Evolutionary conservation across 2,113 vertebrate genomes (phyloP), one percentile per base, ranked within the genome.

Genomic region (Chamaetylas fuelleborni): DNA sequence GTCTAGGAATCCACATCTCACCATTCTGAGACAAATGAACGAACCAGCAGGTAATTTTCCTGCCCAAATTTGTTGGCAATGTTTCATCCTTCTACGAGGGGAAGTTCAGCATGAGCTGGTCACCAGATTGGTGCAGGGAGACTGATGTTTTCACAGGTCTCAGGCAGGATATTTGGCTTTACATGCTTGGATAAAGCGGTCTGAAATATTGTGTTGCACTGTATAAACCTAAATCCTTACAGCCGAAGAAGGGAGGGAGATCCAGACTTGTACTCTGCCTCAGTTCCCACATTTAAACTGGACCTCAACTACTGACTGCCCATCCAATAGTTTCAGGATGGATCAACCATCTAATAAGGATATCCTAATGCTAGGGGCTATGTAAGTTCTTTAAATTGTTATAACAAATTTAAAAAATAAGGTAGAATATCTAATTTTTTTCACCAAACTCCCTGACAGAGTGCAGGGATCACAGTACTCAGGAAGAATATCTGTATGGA

Each of bases 11-110:
- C 33, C 42, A 4, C 38, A 53, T 66, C 36, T 85, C 42, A 14
- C 24, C 40, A 6, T 64, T 91, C 43, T 54, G 43, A 78, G 42
- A 38, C 11, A 53, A 81, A 14, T 28, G n/a, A 12, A 58, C 0
- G 11, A 62, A 33, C 7, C 7, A 60, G 12, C 25, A 69, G 50
- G 14, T 47, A 26, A 65, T 5, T 50, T 13, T 65, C 61, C 17
- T 86, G 29, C 26, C 22, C 11, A 1, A 56, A 14, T 56, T 82
- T 79, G 34, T 33, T 73, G 51, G 17, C 2, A 1, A 19, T 12
- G 3, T 65, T 86, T 82, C 34, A 60, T 34, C 9, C 29, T 65
- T 20, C 10, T 28, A 18, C 0, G 0, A 64, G 9, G 15, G 17
- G 6, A 57, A 48, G 26, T 84, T 88, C 18, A 48, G 6, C 3